Percentiles rank a stretch among this genome's conserved stretches.
Evolutionary conservation across 2,888 invertebrate species (phyloP).

Genomic region (Alentia gelatinosa): DNA sequence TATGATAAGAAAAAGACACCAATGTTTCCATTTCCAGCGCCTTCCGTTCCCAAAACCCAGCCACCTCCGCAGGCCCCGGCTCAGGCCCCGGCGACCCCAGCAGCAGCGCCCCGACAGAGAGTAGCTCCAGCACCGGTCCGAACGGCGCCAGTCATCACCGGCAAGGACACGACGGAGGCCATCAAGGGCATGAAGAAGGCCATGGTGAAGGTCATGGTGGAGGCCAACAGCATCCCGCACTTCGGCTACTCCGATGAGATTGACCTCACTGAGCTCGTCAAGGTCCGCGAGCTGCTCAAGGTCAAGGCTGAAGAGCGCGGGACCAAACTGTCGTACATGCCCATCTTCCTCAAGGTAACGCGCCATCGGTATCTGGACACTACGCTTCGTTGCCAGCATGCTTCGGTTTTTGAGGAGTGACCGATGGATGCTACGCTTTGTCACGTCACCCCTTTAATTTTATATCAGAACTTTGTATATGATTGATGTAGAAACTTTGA

Average conservation of each 20-base stretch:
- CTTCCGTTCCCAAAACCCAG: too few relatives aligned
- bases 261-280: constrained; percentile 88
- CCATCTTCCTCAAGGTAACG: constrained; percentile 92
- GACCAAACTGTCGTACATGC: constrained; percentile 93
- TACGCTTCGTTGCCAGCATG: too few relatives aligned
- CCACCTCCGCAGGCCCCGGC: neutral
- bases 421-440: too few relatives aligned
- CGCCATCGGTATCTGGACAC: too few relatives aligned
- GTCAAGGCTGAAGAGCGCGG: constrained; percentile 82
- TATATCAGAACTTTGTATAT: too few relatives aligned
- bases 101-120: constrained; percentile 41
- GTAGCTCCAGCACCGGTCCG: constrained; percentile 55
- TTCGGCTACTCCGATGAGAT: constrained; percentile 97
- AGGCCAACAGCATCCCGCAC: constrained; percentile 89
- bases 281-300: constrained; percentile 86
- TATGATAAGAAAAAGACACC: too few relatives aligned
- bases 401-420: too few relatives aligned
- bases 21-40: too few relatives aligned
- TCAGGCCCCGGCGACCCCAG: constrained; percentile 18
- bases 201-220: constrained; percentile 98
- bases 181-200: constrained; percentile 92
- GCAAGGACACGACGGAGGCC: constrained; percentile 84
- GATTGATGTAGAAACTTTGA: too few relatives aligned
- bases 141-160: constrained; percentile 63
- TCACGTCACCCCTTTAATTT: too few relatives aligned